A percentile compares a stretch with the other conserved stretches of the same genome.
Evolutionary conservation across 2,888 invertebrate species (phyloP).

Genomic region (Tinea pellionella): DNA sequence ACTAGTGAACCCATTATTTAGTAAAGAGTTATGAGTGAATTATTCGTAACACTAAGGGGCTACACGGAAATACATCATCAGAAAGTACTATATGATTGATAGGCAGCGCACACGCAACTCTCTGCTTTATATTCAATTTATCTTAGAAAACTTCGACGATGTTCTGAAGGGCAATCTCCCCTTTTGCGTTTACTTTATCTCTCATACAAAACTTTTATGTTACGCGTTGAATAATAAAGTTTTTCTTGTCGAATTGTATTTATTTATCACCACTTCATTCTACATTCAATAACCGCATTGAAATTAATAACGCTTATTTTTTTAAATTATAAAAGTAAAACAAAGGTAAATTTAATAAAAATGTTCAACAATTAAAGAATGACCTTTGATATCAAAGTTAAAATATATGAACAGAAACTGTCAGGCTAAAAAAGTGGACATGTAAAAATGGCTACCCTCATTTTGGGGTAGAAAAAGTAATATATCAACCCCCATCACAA

Average conservation of each 20-base stretch:
- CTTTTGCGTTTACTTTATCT: constrained; percentile 7
- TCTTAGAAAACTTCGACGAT: constrained; percentile 32
- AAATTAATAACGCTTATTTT: too few species aligned
- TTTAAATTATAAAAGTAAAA: too few species aligned
- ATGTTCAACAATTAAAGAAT: background rate
- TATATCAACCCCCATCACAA: constrained; percentile 9
- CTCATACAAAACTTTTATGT: constrained; percentile 9
- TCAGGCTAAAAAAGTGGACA: background rate
- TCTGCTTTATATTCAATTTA: constrained; percentile 44
- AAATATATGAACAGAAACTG: background rate
- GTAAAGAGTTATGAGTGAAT: constrained; percentile 18
- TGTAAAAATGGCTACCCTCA: background rate
- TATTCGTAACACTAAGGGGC: constrained; percentile 24
- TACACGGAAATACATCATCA: constrained; percentile 28
- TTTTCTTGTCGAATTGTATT: background rate
- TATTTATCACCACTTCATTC: background rate
- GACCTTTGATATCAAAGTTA: background rate
- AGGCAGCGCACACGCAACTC: constrained; percentile 37
- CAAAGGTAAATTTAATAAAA: too few species aligned
- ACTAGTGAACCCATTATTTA: background rate
- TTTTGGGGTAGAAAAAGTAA: constrained; percentile 1
- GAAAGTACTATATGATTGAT: constrained; percentile 32
- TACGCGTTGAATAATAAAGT: background rate
- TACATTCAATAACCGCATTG: too few species aligned
- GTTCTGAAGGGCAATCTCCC: background rate